Evolutionary conservation across 1,140 invertebrate genomes (phyloP).

Genomic region (Pentalonia nigronervosa): DNA sequence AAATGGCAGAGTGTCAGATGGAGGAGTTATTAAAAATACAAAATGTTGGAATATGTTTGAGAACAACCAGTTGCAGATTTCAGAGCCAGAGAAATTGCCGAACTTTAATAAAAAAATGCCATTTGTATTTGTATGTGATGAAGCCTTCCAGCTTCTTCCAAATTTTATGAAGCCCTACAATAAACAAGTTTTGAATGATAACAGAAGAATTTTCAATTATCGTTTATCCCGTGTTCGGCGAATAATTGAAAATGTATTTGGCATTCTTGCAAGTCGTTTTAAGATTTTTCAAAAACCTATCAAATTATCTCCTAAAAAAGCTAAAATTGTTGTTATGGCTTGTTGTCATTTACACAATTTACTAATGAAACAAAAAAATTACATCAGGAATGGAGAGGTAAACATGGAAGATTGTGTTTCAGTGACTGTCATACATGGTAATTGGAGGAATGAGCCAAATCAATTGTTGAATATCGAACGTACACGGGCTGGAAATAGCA

Average conservation of each 20-base stretch:
- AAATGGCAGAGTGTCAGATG: no score
- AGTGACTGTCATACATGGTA: slow-evolving; percentile 49
- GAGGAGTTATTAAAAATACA: no score
- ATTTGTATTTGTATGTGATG: no score
- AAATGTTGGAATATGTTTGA: no score
- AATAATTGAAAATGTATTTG: slow-evolving; percentile 65
- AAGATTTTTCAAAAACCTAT: slow-evolving; percentile 63
- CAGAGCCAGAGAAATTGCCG: no score
- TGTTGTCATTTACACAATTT: slow-evolving; percentile 62
- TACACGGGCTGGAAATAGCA: slow-evolving; percentile 26
- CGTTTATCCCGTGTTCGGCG: slow-evolving; percentile 63
- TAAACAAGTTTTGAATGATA: no score
- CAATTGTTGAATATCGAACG: slow-evolving; percentile 10
- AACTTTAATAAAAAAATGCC: no score
- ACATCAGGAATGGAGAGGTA: slow-evolving; percentile 10
- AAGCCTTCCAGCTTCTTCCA: no score
- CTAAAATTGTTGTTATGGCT: slow-evolving; percentile 62
- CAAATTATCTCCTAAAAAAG: slow-evolving; percentile 62
- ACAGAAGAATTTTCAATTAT: slow-evolving; percentile 65
- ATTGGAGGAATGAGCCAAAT: slow-evolving; percentile 35
- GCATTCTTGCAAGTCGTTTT: slow-evolving; percentile 63
- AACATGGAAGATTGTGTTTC: slow-evolving; percentile 50
- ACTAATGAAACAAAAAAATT: slow-evolving; percentile 29
- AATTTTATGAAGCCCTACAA: no score
- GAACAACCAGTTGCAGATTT: no score